phyloP scores from a whole-genome alignment of 2,888 invertebrate genomes.

The Ornithoptera priamus region DNA sequence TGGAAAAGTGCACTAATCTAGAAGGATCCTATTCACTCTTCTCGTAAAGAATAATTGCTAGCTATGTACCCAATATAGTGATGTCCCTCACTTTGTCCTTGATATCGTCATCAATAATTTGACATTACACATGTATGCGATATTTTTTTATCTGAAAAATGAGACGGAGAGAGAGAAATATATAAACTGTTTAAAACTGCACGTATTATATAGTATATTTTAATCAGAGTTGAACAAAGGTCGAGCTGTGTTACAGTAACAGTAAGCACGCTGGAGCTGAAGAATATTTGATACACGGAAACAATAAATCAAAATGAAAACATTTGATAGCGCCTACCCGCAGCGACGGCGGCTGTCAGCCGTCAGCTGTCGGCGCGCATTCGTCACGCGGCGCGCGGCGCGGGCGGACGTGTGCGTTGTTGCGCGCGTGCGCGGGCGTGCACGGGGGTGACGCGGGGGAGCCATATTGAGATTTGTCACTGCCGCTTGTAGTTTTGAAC shows the following conservation, averaged over 20 bases:
- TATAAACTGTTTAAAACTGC: no score
- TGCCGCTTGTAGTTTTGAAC: conserved; percentile 29
- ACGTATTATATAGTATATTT: no score
- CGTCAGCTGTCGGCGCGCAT: conserved; percentile 58
- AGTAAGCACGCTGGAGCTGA: neutral
- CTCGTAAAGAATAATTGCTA: no score
- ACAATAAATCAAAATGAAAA: conserved; percentile 26
- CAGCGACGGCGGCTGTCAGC: conserved; percentile 42
- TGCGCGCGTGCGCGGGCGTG: conserved; percentile 53
- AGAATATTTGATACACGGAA: neutral
- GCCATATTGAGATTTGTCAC: conserved; percentile 36
- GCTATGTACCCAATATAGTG: no score
- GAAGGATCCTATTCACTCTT: no score
- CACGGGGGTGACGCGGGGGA: conserved; percentile 45
- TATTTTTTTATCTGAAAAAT: no score
- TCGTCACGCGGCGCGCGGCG: conserved; percentile 56
- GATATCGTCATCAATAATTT: no score
- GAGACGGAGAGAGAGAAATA: no score
- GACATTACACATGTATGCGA: no score
- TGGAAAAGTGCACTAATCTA: no score
- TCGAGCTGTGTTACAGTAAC: neutral
- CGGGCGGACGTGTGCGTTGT: conserved; percentile 56
- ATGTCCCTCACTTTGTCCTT: no score
- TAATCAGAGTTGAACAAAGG: no score
- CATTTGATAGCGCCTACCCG: conserved; percentile 31